Base-by-base conservation (phyloP, 2,888 invertebrate genomes). In the Nudaria mundana region DNA sequence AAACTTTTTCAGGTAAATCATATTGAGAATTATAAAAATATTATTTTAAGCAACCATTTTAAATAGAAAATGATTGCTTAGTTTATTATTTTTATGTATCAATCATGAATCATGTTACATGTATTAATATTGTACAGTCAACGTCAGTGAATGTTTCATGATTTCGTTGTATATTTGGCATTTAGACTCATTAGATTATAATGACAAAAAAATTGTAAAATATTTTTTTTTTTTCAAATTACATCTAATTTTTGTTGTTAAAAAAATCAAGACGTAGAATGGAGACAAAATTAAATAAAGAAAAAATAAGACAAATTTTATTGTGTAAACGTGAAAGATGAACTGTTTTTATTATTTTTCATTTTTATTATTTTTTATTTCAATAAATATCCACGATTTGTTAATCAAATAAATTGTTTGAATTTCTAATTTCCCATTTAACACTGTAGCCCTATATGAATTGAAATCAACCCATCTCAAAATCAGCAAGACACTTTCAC, bases 321-420 rank as follows among this genome's bases (percentile, higher is more conserved):
- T 87, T 77, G 80, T 83, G 88, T 86, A 84, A 83, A 81, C 60
- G 80, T 87, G 81, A 85, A 85, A 86, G 84, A 85, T 78, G 77
- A 86, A 85, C 87, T 88, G 88, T 88, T 88, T 88, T 88, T 87
- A 88, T 87, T 88, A 86, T 86, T 87, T 86, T 87, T 85, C 81
- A 81, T 87, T 87, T 86, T 87, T 87, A 85, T 84, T 87, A 87
- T 87, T 88, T 86, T n/a, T 88, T 87, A 87, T 88, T 87, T 86
- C 88, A 88, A 86, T 88, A 88, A 88, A 88, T 88, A 88, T 88
- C 88, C 88, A 87, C 73, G 82, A 88, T 88, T 88, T 88, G 88
- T 88, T 88, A 88, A 87, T 81, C 70, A 81, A 52, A 37, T 44
- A 24, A 59, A 31, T 71, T 69, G 76, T 86, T 87, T 84, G 41